Evolutionary conservation across 2,888 invertebrate species (phyloP).

Genomic region (Macaria liturata): DNA sequence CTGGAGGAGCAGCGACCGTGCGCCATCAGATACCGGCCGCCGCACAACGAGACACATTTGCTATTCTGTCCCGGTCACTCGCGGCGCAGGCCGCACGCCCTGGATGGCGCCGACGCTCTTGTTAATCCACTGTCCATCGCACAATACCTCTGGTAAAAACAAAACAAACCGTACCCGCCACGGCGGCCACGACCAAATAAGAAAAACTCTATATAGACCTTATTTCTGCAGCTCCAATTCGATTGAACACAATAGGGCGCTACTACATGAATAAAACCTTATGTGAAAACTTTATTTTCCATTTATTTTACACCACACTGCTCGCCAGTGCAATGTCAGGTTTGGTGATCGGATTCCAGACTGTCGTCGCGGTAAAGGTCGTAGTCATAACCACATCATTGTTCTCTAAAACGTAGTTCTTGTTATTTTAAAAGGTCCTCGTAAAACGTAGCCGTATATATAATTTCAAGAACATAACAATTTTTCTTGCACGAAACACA

Average conservation of each 20-base stretch:
- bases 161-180: constrained; percentile 48
- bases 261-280: constrained; percentile 31
- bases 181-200: constrained; percentile 36
- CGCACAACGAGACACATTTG: constrained; percentile 66
- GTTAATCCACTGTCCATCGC: constrained; percentile 76
- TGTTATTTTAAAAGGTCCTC: constrained; percentile 29
- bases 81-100: constrained; percentile 42
- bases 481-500: constrained; percentile 53
- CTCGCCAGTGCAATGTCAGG: too few species aligned
- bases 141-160: constrained; percentile 60
- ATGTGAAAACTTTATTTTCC: constrained; percentile 29
- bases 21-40: constrained; percentile 59
- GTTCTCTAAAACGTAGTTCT: too few species aligned
- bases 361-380: too few species aligned
- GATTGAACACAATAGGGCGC: constrained; percentile 47
- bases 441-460: constrained; percentile 43
- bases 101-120: constrained; percentile 69
- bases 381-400: too few species aligned
- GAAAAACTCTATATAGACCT: constrained; percentile 35
- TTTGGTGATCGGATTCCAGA: too few species aligned
- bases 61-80: constrained; percentile 57
- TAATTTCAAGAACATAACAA: constrained; percentile 50
- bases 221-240: constrained; percentile 47
- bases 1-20: constrained; percentile 42
- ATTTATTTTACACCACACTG: too few species aligned